A percentile compares a stretch with the other conserved stretches of the same genome.
Conservation (phyloP, 2,113 vertebrate genomes). For the Esox niger region DNA sequence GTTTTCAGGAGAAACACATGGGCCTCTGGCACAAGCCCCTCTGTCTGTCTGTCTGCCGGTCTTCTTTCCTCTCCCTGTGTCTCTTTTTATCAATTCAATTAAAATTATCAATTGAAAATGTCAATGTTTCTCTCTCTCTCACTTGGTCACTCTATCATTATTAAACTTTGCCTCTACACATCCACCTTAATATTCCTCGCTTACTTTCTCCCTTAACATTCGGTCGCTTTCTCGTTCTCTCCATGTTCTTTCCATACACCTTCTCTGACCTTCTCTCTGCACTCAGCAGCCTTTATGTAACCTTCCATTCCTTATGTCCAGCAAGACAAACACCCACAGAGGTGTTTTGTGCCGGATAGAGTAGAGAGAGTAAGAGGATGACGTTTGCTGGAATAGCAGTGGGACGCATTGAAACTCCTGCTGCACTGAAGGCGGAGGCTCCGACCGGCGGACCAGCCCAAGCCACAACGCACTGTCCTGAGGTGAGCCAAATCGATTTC, state of each 20-base stretch:
- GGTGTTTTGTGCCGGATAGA: too few relatives aligned
- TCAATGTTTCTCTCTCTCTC: background rate
- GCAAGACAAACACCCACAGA: conserved; percentile 54
- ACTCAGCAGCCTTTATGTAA: conserved; percentile 18
- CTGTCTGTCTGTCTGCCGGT: background rate
- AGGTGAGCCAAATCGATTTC: conserved; percentile 64
- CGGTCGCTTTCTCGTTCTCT: background rate
- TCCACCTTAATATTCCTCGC: background rate
- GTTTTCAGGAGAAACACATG: conserved; percentile 43
- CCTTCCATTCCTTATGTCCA: conserved; percentile 3
- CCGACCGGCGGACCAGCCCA: too few relatives aligned
- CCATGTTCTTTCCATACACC: background rate
- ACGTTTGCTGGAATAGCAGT: too few relatives aligned
- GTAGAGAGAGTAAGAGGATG: too few relatives aligned
- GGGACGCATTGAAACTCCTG: too few relatives aligned
- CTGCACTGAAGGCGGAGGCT: too few relatives aligned
- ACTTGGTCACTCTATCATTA: too few relatives aligned
- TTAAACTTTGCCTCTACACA: too few relatives aligned
- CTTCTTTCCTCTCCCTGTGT: background rate
- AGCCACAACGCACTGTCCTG: too few relatives aligned
- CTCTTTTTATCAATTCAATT: too few relatives aligned
- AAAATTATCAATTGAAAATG: too few relatives aligned
- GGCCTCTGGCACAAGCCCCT: conserved; percentile 31
- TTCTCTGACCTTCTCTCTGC: background rate
- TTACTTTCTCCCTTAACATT: background rate